These are phyloP conservation scores for Eupithecia vulgata DNA, from an alignment of 2,888 invertebrate species.

Conservation along the genomic window DNA sequence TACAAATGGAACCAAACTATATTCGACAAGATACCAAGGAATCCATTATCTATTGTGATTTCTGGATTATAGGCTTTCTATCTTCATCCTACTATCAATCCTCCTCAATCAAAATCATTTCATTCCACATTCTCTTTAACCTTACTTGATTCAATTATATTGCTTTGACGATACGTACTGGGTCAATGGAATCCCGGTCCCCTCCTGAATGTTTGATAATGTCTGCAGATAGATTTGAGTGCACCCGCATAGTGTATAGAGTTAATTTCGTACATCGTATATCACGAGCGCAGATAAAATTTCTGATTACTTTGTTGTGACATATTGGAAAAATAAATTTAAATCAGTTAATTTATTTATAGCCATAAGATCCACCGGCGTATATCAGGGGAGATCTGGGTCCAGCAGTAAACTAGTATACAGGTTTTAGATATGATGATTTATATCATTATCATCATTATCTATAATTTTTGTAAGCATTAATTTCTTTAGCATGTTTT, in stretches of 20 bases:
- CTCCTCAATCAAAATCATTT: slow-evolving; percentile 5
- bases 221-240: slow-evolving; percentile 72
- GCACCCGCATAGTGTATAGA: slow-evolving; percentile 70
- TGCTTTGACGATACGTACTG: slow-evolving; percentile 49
- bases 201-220: slow-evolving; percentile 72
- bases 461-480: no score
- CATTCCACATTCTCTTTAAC: neutral
- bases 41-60: neutral
- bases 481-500: neutral
- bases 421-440: neutral
- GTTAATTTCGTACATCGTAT: slow-evolving; percentile 64
- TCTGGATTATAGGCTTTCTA: neutral
- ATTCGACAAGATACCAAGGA: neutral
- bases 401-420: neutral
- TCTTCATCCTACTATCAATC: neutral
- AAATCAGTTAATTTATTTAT: neutral
- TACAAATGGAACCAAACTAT: neutral
- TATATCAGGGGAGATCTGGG: neutral
- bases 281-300: slow-evolving; percentile 58
- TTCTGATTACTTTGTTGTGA: slow-evolving; percentile 58
- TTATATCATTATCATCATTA: no score
- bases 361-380: neutral
- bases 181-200: slow-evolving; percentile 54
- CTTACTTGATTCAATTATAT: slow-evolving; percentile 36
- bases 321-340: slow-evolving; percentile 38